Conservation (phyloP, 2,888 invertebrate genomes). For the Lumbricus terrestris region DNA sequence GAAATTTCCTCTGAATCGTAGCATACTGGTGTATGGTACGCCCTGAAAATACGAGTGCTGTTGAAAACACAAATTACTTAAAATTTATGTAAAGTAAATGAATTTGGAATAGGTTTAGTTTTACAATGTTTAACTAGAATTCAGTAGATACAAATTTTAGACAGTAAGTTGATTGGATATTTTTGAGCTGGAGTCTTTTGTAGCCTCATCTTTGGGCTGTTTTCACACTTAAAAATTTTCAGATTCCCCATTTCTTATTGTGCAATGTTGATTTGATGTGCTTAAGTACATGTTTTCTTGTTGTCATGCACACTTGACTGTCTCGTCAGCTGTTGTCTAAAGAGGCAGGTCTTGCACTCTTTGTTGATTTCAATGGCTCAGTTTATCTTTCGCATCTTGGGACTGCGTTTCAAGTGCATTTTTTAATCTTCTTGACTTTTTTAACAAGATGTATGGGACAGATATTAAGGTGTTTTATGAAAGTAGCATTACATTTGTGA, state of each 20-base stretch:
- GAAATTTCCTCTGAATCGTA: neutral
- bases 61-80: neutral
- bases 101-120: neutral
- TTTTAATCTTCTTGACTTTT: neutral
- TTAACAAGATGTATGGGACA: neutral
- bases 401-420: neutral
- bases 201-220: neutral
- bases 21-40: neutral
- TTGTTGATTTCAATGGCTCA: neutral
- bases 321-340: neutral
- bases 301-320: neutral
- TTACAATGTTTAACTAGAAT: neutral
- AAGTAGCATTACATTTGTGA: neutral
- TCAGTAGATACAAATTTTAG: neutral
- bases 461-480: neutral
- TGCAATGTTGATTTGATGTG: constrained; percentile 3
- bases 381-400: neutral
- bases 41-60: neutral
- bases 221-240: neutral
- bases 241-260: neutral
- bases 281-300: neutral
- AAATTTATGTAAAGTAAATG: neutral
- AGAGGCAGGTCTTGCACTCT: neutral
- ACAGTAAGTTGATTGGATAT: neutral
- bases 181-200: neutral